A percentile compares a stretch with the other conserved stretches of the same genome.
These are phyloP conservation scores for Chesias legatella DNA, from an alignment of 2,888 invertebrate species.

Conservation along the genomic window DNA sequence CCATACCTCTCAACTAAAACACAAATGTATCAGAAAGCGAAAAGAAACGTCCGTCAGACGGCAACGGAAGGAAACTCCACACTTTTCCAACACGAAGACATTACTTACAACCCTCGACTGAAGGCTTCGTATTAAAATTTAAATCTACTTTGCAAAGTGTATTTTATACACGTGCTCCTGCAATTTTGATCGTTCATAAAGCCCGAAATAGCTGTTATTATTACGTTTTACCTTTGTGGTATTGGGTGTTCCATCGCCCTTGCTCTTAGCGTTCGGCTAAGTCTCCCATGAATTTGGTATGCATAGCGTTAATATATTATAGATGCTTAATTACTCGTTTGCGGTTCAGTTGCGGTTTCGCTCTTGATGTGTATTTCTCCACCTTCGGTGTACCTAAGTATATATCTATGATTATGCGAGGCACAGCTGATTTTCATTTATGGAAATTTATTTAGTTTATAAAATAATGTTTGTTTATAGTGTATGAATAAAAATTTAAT, in stretches of 20 bases:
- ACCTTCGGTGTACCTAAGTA: no score
- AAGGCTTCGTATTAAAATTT: conserved; percentile 80
- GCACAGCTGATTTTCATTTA: no score
- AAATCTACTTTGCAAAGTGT: conserved; percentile 81
- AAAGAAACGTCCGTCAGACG: conserved; percentile 29
- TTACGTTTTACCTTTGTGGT: conserved; percentile 73
- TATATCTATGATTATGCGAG: no score
- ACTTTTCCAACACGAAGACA: conserved; percentile 69
- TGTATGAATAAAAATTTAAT: no score
- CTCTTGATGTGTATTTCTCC: conserved; percentile 50
- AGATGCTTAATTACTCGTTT: conserved; percentile 75
- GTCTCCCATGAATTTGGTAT: conserved; percentile 69
- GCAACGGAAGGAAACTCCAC: conserved; percentile 49
- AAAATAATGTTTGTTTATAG: no score
- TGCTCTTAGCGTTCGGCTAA: conserved; percentile 64
- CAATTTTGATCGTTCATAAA: conserved; percentile 80
- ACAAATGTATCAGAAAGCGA: conserved; percentile 13
- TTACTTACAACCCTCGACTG: conserved; percentile 75
- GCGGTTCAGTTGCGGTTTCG: conserved; percentile 61
- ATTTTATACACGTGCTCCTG: conserved; percentile 79
- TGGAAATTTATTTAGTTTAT: no score
- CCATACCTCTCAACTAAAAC: not conserved
- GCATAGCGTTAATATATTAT: conserved; percentile 74
- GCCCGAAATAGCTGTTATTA: conserved; percentile 74
- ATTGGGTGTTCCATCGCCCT: conserved; percentile 72